These are phyloP conservation scores for Adela reaumurella DNA, from an alignment of 2,888 invertebrate genomes.

Conservation along the genomic window DNA sequence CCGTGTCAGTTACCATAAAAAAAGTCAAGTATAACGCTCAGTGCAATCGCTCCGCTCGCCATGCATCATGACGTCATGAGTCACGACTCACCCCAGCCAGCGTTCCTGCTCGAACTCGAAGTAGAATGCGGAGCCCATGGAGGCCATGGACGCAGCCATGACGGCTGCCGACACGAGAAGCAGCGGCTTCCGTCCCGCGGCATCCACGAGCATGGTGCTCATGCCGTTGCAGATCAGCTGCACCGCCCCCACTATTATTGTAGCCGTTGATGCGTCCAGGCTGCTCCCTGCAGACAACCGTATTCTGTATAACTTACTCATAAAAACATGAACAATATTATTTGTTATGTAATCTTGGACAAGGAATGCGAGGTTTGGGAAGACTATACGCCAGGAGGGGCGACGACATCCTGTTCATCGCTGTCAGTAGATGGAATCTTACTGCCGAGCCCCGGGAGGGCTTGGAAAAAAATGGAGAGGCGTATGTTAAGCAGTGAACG, in stretches of 20 bases:
- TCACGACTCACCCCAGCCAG: constrained; percentile 35
- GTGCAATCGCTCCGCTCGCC: too few relatives aligned
- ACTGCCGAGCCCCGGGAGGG: too few relatives aligned
- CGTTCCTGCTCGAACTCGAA: constrained; percentile 35
- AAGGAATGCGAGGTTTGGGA: too few relatives aligned
- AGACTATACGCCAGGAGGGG: too few relatives aligned
- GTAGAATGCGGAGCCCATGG: constrained; percentile 54
- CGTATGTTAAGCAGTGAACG: too few relatives aligned
- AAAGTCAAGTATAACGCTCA: too few relatives aligned
- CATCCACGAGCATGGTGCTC: constrained; percentile 56
- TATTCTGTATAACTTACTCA: neutral
- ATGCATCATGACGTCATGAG: neutral
- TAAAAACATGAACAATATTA: too few relatives aligned
- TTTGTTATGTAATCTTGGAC: too few relatives aligned
- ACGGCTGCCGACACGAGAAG: constrained; percentile 55
- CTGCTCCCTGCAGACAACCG: constrained; percentile 31
- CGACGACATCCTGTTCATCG: too few relatives aligned
- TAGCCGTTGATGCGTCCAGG: constrained; percentile 48
- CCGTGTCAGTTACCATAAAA: too few relatives aligned
- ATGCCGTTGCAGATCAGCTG: constrained; percentile 50
- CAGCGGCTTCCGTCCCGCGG: constrained; percentile 56
- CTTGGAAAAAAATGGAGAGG: too few relatives aligned
- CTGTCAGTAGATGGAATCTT: too few relatives aligned
- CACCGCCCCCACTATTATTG: constrained; percentile 54
- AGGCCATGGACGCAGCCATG: constrained; percentile 49